Conservation (phyloP, 2,888 invertebrate genomes). For the Criorhina ranunculi region DNA sequence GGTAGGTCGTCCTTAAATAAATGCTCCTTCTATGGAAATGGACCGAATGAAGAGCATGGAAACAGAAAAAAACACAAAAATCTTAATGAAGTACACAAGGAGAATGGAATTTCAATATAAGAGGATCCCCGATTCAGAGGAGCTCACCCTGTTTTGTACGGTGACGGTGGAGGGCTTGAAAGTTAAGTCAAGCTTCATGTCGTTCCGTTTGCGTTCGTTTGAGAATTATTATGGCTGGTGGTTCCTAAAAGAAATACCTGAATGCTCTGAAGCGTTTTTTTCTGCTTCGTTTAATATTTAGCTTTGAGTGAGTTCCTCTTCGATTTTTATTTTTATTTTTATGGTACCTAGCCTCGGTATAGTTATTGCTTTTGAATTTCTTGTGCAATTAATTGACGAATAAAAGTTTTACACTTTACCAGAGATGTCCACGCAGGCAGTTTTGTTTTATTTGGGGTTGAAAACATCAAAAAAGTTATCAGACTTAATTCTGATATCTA, state of each 20-base stretch:
- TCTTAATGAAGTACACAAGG: slow-evolving; percentile 37
- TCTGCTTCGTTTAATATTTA: slow-evolving; percentile 54
- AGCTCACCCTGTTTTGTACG: slow-evolving; percentile 24
- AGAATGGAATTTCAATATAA: slow-evolving; percentile 50
- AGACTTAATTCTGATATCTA: background rate
- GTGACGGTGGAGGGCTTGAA: slow-evolving; percentile 28
- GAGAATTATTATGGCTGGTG: slow-evolving; percentile 42
- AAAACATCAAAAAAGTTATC: background rate
- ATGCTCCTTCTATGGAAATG: slow-evolving; percentile 46
- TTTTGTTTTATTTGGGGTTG: background rate
- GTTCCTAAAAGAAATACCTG: slow-evolving; percentile 47
- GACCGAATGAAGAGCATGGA: slow-evolving; percentile 20
- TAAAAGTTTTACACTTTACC: slow-evolving; percentile 22
- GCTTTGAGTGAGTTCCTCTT: slow-evolving; percentile 40
- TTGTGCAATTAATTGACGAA: slow-evolving; percentile 38
- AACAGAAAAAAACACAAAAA: slow-evolving; percentile 21
- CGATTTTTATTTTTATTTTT: slow-evolving; percentile 5
- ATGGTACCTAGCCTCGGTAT: background rate
- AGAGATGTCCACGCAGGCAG: background rate
- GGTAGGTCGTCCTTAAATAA: slow-evolving; percentile 33
- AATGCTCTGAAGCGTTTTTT: slow-evolving; percentile 38
- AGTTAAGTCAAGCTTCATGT: slow-evolving; percentile 47
- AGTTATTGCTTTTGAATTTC: slow-evolving; percentile 19
- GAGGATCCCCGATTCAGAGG: slow-evolving; percentile 37
- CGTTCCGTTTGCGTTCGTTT: slow-evolving; percentile 46